Percentiles rank a stretch among this genome's conserved stretches.
Conservation (phyloP, 2,113 vertebrate genomes). For the Ahaetulla prasina region DNA sequence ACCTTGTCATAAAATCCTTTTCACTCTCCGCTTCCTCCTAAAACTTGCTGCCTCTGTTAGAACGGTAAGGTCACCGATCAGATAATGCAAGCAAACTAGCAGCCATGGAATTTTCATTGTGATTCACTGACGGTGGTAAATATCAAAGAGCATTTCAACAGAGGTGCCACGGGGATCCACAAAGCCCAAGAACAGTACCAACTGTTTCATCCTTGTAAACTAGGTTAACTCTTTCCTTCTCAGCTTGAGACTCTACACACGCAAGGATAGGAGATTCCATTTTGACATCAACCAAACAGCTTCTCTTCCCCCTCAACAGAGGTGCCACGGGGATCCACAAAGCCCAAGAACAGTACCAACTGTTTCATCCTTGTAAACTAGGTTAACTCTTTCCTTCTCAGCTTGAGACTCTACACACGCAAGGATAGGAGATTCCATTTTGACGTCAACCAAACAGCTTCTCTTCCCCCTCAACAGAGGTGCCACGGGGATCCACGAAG, state of each 20-base stretch:
- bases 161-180: background rate
- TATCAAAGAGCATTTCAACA: constrained; percentile 7
- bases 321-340: background rate
- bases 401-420: background rate
- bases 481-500: background rate
- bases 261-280: background rate
- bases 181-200: background rate
- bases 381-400: background rate
- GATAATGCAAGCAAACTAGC: background rate
- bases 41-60: background rate
- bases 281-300: background rate
- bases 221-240: background rate
- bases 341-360: background rate
- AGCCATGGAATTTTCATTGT: constrained; percentile 4
- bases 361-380: background rate
- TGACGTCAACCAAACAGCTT: background rate
- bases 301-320: background rate
- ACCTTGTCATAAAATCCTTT: background rate
- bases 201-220: background rate
- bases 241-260: background rate
- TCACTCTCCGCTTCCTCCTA: background rate
- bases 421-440: background rate
- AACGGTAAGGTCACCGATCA: background rate
- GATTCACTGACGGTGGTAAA: background rate
- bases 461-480: background rate